phyloP scores from a whole-genome alignment of 2,797 vertebrate genomes.

The Bradypodion pumilum region DNA sequence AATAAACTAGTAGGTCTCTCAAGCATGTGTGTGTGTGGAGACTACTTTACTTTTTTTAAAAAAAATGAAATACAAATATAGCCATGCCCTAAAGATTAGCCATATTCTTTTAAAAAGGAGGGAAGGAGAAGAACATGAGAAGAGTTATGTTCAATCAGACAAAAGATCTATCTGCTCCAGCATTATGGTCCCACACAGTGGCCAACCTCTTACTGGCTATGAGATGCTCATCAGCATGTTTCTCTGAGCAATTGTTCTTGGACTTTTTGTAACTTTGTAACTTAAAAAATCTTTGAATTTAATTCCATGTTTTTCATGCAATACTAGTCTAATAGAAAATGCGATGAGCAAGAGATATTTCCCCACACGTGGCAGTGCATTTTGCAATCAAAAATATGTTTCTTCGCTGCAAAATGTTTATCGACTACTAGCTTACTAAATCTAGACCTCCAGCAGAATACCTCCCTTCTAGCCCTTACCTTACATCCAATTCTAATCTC shows the following conservation, averaged over 20 bases:
- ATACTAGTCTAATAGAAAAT: not conserved
- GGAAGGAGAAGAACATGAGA: not conserved
- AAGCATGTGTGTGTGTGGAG: conserved; percentile 53
- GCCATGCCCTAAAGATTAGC: conserved; percentile 50
- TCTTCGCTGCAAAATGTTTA: not conserved
- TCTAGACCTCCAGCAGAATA: not conserved
- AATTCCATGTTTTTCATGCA: not conserved
- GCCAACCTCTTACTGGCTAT: not conserved
- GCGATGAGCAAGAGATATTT: not conserved
- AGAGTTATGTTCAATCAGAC: not conserved
- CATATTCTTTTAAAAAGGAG: conserved; percentile 32
- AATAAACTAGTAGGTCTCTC: conserved; percentile 73
- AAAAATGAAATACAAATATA: conserved; percentile 13
- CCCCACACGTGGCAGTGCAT: not conserved
- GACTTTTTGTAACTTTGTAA: conserved; percentile 29
- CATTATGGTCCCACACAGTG: not conserved
- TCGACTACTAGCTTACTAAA: not conserved
- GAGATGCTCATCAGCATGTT: not conserved
- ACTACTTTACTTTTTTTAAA: conserved; percentile 38
- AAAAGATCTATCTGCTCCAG: not conserved
- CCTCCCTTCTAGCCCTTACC: not conserved
- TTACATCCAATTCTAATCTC: not conserved
- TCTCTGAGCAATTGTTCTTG: conserved; percentile 49
- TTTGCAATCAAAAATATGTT: not conserved
- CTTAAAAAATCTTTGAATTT: conserved; percentile 40